Percentiles rank a stretch among this genome's conserved stretches.
Evolutionary conservation across 2,797 vertebrate genomes (phyloP).

Genomic region (Miichthys miiuy): DNA sequence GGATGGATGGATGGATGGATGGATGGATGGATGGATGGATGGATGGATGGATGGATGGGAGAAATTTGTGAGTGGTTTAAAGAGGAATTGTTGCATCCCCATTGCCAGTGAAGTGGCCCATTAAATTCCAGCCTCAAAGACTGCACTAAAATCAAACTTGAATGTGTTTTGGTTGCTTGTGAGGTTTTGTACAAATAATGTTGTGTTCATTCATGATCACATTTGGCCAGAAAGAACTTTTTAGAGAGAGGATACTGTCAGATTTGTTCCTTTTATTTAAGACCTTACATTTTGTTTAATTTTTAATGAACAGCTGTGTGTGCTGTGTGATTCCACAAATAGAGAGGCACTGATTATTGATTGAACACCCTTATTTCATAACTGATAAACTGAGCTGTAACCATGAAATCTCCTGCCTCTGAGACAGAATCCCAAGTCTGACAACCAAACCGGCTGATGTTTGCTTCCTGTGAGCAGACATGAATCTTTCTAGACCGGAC

Average conservation of each 20-base stretch:
- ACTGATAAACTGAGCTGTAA: neutral
- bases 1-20: no score
- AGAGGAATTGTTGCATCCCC: neutral
- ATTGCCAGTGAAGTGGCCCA: neutral
- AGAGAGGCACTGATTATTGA: neutral
- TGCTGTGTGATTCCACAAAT: neutral
- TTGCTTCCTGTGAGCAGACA: conserved; percentile 51
- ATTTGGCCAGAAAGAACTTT: neutral
- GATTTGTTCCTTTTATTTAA: neutral
- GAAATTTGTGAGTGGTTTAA: neutral
- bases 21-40: no score
- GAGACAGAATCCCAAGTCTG: conserved; percentile 4
- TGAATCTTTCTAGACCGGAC: conserved; percentile 26
- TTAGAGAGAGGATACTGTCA: neutral
- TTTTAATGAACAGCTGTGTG: neutral
- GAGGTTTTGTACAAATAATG: neutral
- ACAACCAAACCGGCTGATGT: conserved; percentile 44
- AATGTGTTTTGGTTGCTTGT: conserved; percentile 1
- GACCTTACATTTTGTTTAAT: neutral
- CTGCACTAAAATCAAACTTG: neutral
- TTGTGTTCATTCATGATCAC: conserved; percentile 1
- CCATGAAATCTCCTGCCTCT: neutral
- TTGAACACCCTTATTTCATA: neutral
- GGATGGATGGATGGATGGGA: neutral
- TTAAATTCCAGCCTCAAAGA: neutral